Evolutionary conservation across 1,140 invertebrate species (phyloP), one percentile per base, ranked within the genome.

Genomic region (Zaprionus gabonicus): DNA sequence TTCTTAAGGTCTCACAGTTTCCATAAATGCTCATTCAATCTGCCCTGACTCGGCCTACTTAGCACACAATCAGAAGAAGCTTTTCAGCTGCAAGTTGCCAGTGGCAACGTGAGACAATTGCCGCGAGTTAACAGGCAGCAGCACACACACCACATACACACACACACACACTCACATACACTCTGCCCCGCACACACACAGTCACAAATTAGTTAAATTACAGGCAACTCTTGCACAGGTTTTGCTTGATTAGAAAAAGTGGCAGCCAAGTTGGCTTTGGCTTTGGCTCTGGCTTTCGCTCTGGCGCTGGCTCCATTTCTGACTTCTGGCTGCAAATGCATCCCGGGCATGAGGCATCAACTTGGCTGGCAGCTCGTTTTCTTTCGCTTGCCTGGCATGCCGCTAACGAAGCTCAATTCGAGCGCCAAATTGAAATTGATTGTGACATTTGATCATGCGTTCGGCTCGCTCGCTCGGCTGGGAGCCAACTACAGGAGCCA

Each of bases 401-500:
- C 81, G 84, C 84, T 88, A 88, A 88, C 85, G 85, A 88, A 88
- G 85, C 86, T 79, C 85, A 88, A 88, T 88, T 90, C 85, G 81
- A 88, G 85, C 86, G 85, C 85, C 85, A 90, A 90, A 90, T 90
- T 90, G 85, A 90, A 90, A 90, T 90, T 90, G 85, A 90, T 90
- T 90, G 85, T 90, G 85, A 90, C 85, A 90, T 90, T 90, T 90
- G 85, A 90, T 90, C 85, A 90, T 90, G 86, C 78, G 84, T 88
- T 81, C 67, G 63, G 56, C 49, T 38, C 62, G 67, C 49, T 38
- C 62, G 67, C 57, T 66, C 60, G 41, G 56, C 65, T 56, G 27
- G 57, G 25, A 38, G 36, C 27, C n/a, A 36, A 6, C 49, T 25
- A 28, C 15, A n/a, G 27, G 4, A 28, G 63, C 51, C 51, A 23